Conservation (phyloP, 2,888 invertebrate genomes). For the Ophion slaviceki region DNA sequence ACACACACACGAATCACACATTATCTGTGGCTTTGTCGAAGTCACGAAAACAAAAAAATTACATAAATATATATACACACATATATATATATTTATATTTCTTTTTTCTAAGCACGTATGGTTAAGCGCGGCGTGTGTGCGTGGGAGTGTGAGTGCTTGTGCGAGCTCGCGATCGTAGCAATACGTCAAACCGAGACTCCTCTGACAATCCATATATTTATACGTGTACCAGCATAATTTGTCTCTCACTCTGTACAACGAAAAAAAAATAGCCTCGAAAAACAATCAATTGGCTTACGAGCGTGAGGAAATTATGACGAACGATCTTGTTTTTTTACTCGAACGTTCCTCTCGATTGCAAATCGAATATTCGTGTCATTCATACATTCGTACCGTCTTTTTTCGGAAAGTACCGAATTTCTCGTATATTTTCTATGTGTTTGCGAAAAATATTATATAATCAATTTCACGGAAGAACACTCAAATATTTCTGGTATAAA, state of each 20-base stretch:
- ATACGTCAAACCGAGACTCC: constrained; percentile 35
- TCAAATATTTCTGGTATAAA: neutral
- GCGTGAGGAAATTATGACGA: constrained; percentile 9
- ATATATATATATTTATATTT: neutral
- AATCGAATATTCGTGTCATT: neutral
- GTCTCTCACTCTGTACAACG: constrained; percentile 29
- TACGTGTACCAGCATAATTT: constrained; percentile 59
- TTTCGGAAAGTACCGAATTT: neutral
- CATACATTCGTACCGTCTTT: neutral
- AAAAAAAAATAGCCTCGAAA: neutral
- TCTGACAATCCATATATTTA: neutral
- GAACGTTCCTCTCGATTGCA: neutral
- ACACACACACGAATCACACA: constrained; percentile 34
- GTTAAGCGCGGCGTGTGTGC: constrained; percentile 79
- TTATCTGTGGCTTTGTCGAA: constrained; percentile 42
- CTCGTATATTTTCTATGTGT: neutral
- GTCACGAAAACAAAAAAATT: constrained; percentile 19
- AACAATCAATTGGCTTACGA: neutral
- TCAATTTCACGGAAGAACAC: neutral
- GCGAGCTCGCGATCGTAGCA: constrained; percentile 49
- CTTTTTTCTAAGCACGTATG: constrained; percentile 74
- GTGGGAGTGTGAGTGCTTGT: constrained; percentile 68
- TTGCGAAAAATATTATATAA: neutral
- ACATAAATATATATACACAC: constrained; percentile 5
- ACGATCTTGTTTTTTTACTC: neutral